Base-by-base conservation (phyloP, 2,888 invertebrate species). In the Lasioglossum pauxillum region DNA sequence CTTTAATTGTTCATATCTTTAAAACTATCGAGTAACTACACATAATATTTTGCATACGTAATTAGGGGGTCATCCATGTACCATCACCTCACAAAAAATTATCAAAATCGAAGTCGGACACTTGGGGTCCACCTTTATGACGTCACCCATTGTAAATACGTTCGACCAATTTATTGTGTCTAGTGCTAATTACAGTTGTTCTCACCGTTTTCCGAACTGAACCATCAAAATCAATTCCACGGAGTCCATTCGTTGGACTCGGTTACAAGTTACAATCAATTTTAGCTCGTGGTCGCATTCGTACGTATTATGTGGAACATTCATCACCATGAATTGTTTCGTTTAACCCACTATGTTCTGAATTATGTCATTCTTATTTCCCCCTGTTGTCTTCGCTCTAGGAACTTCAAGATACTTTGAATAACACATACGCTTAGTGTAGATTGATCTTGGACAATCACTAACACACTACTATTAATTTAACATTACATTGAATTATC, bases 251-350 rank as follows among this genome's bases (percentile, higher is more conserved):
- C 46, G 46, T 69, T 27, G 27, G 23, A 71, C 38, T 46, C 82
- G n/a, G 64, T 82, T 64, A 19, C n/a, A 46, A 14, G 64, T 82
- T 64, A 19, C n/a, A 46, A 14, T 31, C 75, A 44, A 38, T 83
- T 81, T 81, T 41, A 27, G 60, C 44, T 71, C 73, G 38, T 78
- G 19, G 31, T 44, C 38, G 72, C 49, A 41, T 23, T 38, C 35
- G 35, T 38, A 69, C 35, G 23, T 5, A 35, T 31, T 69, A 69
- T 10, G 23, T 35, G 38, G 23, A 67, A 31, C 31, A 38, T 69
- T 69, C 69, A 38, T 23, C 23, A 1, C 35, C 31, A 35, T 1
- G 38, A 69, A 69, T 38, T 69, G 38, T 69, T 69, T 38, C 69
- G 38, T 69, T 38, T 69, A 23, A 69, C 10, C 38, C 35, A 38